Percentiles rank a stretch among this genome's conserved stretches.
Evolutionary conservation across 2,888 invertebrate genomes (phyloP).

Genomic region (Idaea dimidiata): DNA sequence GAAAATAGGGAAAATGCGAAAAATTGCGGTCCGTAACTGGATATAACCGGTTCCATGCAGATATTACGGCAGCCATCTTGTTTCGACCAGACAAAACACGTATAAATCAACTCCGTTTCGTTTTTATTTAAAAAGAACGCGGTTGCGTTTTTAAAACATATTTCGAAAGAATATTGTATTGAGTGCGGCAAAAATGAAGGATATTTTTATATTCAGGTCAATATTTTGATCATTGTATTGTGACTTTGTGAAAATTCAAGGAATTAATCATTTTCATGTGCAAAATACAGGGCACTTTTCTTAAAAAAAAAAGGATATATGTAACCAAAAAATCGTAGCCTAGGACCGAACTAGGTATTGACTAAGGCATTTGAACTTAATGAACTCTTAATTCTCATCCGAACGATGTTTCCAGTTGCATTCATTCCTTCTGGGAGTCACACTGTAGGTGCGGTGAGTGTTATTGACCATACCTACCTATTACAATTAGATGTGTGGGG

Average conservation of each 20-base stretch:
- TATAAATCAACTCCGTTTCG: slow-evolving; percentile 60
- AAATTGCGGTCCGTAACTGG: slow-evolving; percentile 52
- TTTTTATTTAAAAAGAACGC: slow-evolving; percentile 58
- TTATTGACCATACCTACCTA: too few species aligned
- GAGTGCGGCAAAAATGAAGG: background rate
- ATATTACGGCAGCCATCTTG: slow-evolving; percentile 66
- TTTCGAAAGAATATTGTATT: background rate
- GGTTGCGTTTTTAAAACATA: background rate
- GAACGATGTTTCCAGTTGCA: too few species aligned
- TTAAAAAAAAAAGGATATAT: too few species aligned
- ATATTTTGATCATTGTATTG: background rate
- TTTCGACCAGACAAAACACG: slow-evolving; percentile 60
- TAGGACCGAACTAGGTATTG: too few species aligned
- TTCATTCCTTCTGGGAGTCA: too few species aligned
- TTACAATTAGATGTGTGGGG: too few species aligned
- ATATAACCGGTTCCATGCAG: slow-evolving; percentile 54
- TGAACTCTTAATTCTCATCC: too few species aligned
- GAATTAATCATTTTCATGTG: too few species aligned
- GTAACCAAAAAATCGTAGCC: too few species aligned
- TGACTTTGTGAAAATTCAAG: background rate
- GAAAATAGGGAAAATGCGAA: slow-evolving; percentile 47
- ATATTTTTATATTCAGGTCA: background rate
- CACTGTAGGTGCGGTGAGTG: too few species aligned
- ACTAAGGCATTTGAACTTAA: too few species aligned
- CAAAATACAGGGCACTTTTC: too few species aligned